phyloP scores from a whole-genome alignment of 1,140 invertebrate genomes.

The Myzus persicae region DNA sequence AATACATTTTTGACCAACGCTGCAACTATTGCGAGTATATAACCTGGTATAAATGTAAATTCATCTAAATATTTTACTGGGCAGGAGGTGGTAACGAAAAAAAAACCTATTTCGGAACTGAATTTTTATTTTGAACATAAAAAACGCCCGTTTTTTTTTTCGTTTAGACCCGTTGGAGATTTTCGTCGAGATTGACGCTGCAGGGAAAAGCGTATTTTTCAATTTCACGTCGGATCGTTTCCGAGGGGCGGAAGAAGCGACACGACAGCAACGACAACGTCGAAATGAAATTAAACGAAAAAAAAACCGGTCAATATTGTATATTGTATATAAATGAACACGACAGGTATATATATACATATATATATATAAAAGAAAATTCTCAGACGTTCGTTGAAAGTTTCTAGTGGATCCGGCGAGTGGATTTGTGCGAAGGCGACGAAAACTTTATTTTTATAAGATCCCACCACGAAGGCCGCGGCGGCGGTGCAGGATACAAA shows the following conservation, averaged over 20 bases:
- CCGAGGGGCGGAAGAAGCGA: background rate
- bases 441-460: constrained; percentile 33
- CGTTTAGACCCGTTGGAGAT: background rate
- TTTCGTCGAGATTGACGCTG: background rate
- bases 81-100: background rate
- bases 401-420: background rate
- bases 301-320: background rate
- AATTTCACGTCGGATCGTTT: constrained; percentile 34
- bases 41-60: background rate
- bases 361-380: background rate
- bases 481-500: background rate
- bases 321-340: background rate
- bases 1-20: background rate
- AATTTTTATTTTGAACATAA: background rate
- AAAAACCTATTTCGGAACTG: background rate
- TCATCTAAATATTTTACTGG: background rate
- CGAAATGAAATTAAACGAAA: constrained; percentile 40
- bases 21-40: background rate
- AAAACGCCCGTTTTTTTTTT: background rate
- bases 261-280: background rate
- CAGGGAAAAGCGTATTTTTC: background rate
- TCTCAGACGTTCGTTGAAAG: background rate
- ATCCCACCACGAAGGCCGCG: background rate
- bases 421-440: background rate
- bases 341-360: background rate